A percentile compares a stretch with the other conserved stretches of the same genome.
Evolutionary conservation across 2,113 vertebrate genomes (phyloP).

Genomic region (Ptilonorhynchus violaceus): DNA sequence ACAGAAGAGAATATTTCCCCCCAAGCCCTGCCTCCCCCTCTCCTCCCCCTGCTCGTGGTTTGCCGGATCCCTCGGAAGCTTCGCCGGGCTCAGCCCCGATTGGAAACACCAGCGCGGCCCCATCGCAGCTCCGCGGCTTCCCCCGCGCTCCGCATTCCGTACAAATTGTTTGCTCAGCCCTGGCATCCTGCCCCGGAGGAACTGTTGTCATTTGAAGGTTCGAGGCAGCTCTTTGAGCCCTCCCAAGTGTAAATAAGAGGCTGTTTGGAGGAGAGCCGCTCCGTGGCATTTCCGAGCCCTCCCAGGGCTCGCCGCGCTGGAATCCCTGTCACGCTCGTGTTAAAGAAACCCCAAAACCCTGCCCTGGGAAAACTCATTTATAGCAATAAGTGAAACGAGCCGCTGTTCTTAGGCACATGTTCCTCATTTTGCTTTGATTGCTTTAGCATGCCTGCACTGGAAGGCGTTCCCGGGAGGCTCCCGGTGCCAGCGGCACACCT

Average conservation of each 20-base stretch:
- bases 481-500: constrained; percentile 72
- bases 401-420: constrained; percentile 78
- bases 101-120: constrained; percentile 42
- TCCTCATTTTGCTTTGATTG: constrained; percentile 78
- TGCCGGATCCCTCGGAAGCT: constrained; percentile 52
- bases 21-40: neutral
- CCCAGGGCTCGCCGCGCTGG: neutral
- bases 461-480: neutral
- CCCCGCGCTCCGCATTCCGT: constrained; percentile 29
- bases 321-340: constrained; percentile 67
- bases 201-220: neutral
- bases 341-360: constrained; percentile 39
- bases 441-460: constrained; percentile 71
- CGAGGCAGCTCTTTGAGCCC: neutral
- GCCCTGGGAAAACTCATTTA: constrained; percentile 82
- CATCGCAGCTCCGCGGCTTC: constrained; percentile 29
- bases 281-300: constrained; percentile 11
- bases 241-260: neutral
- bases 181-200: constrained; percentile 32
- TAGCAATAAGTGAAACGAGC: constrained; percentile 68
- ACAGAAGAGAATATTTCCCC: neutral
- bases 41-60: neutral
- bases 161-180: constrained; percentile 48
- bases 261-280: neutral
- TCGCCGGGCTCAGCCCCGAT: neutral